Base-by-base conservation (phyloP, 2,888 invertebrate species). In the Bruchidius siliquastri region DNA sequence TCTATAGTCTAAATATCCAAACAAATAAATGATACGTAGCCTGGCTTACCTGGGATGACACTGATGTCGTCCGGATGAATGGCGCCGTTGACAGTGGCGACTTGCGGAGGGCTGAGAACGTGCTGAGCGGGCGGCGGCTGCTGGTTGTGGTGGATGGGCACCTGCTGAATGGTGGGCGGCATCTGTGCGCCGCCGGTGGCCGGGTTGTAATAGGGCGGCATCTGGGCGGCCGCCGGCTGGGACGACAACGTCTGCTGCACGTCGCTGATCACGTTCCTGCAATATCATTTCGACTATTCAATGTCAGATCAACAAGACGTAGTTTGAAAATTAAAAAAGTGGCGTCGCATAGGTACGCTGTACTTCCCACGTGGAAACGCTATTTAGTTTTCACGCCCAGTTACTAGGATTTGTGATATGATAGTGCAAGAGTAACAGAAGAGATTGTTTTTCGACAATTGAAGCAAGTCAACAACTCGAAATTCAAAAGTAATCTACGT, bases 31-130 rank as follows among this genome's bases (percentile, higher is more conserved):
- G 26, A 4, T 26, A 2, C 26, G 8, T 8, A 26, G 26, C 26
- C 26, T 26, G 6, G 32, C 67, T 75, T 79, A 82, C 83, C 82
- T 72, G 82, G 79, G 70, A 85, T 77, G 67, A 83, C 82, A 74
- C 77, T 82, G 70, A 86, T 81, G 67, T 87, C 87, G 67, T 87
- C 87, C 8, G 86, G 87, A 79, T 87, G 87, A 69, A 86, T 83
- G 66, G 84, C 81, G 32, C 87, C 87, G 76, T 87, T 87, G 72
- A 87, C 85, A 69, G 85, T 82, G 18, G 85, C 82, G 67, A 84
- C 82, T 72, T 83, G 84, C 6, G 83, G 80, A 18, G 49, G 49
- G 1, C 83, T 79, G 72, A 84, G 72, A n/a, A 84, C 84, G 69
- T 84, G 49, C 49, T 4, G 10, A 13, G 49, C 10, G 13, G 81